Base-by-base conservation (phyloP, 2,888 invertebrate genomes). In the Chrysolina americana region DNA sequence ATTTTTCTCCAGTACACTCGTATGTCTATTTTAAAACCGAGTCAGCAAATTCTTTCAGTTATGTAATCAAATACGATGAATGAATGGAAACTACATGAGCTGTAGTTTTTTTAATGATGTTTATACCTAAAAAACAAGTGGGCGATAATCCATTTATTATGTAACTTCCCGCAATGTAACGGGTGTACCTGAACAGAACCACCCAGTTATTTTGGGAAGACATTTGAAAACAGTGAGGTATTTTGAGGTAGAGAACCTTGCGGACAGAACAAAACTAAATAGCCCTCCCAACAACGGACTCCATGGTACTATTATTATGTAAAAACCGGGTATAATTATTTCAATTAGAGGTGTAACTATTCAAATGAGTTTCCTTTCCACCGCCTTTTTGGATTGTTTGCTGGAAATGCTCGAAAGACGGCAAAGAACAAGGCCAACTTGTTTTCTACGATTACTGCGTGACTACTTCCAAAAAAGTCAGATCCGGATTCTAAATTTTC, bases 41-140 rank as follows among this genome's bases (percentile, higher is more conserved):
- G 59, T 59, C 59, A 59, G 59, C 59, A n/a, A 17, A 59, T 59
- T 59, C 28, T 59, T 59, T 59, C 10, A 59, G 59, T 59, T 59
- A n/a, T 28, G 59, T 59, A 59, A 59, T 59, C 59, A 59, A 28
- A 59, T 28, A 59, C 59, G 59, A 59, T 59, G 59, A 59, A 59
- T 59, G 59, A 59, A 59, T 28, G 36, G 11, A 59, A 59, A 59
- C 59, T 59, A 59, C 59, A n/a, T 9, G 36, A n/a, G 59, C 36
- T 59, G 59, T 59, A 59, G 59, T 59, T 59, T 59, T 36, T 23
- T 59, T 28, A 23, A 56, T n/a, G 59, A 59, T 59, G 59, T 59
- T 59, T 59, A 28, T n/a, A 59, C 36, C 23, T 17, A 44, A 44
- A 53, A 53, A 53, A 53, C 59, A 15, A 59, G 59, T 36, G 59